Evolutionary conservation across 2,888 invertebrate species (phyloP), one percentile per base, ranked within the genome.

Genomic region (Thecophora atra): DNA sequence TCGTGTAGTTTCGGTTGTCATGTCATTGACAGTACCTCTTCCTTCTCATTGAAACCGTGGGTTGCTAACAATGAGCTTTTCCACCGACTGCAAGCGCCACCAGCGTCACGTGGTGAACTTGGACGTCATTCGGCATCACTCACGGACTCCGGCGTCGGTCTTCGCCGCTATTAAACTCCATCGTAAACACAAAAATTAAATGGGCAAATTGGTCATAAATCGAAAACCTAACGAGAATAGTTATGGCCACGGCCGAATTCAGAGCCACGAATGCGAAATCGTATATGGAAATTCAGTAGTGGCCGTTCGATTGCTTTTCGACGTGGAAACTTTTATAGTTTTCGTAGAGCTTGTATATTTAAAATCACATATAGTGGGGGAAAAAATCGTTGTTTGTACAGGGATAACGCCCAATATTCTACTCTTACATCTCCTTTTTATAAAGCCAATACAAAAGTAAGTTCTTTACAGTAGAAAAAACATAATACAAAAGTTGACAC

Each of bases 61-160:
- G 82, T 83, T 83, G 80, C 79, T 51, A 75, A 74, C 75, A 76
- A 74, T 76, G 74, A 66, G 66, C 65, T 76, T 54, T 77, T 74
- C 75, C 52, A 75, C 73, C 74, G 74, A 76, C 75, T 76, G 75
- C 78, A 81, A 81, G 82, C 82, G 83, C 83, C 83, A 81, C 77
- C 77, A 75, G 76, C 80, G 73, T 76, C 63, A 76, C 30, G 37
- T 52, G 51, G 28, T 37, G 56, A 26, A 30, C 30, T 37, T 21
- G 52, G 63, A 42, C 63, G 24, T 24, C 58, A 60, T 68, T 54
- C 68, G 51, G 54, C 19, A 64, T 51, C 24, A 30, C 42, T 19
- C 21, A 37, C n/a, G 21, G 37, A 15, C 17, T 52, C 24, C 13
- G 42, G 15, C 30, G 51, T 60, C 69, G 69, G 28, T 30, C 67